phyloP scores from a whole-genome alignment of 2,113 vertebrate genomes.

The Cyanoliseus patagonus region DNA sequence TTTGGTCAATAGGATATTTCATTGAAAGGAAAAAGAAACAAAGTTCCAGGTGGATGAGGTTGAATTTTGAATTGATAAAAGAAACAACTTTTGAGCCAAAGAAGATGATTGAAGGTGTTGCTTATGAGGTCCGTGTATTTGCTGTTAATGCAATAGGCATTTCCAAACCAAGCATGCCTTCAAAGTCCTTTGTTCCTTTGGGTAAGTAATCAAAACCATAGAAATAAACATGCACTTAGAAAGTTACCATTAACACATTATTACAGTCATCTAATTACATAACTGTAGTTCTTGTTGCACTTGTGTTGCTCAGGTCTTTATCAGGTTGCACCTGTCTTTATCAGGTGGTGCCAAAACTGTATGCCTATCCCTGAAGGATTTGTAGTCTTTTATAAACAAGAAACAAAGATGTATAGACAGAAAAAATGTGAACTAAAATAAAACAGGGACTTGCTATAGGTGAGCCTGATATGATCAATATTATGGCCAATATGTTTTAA shows the following conservation, averaged over 20 bases:
- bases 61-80: conserved; percentile 97
- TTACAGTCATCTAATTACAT: not conserved
- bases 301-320: not conserved
- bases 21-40: conserved; percentile 99
- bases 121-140: conserved; percentile 95
- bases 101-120: conserved; percentile 99
- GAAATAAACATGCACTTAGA: not conserved
- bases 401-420: not conserved
- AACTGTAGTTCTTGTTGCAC: not conserved
- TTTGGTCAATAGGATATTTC: conserved; percentile 84
- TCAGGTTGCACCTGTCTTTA: not conserved
- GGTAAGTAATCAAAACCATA: conserved; percentile 79
- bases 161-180: conserved; percentile 95
- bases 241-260: not conserved
- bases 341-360: not conserved
- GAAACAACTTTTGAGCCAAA: conserved; percentile 95
- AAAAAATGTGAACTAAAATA: not conserved
- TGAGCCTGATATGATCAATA: not conserved
- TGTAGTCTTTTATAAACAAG: not conserved
- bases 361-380: not conserved
- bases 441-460: not conserved
- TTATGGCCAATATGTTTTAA: not conserved
- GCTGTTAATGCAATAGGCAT: conserved; percentile 93
- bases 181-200: conserved; percentile 92
- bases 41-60: conserved; percentile 97